A percentile compares a stretch with the other conserved stretches of the same genome.
Evolutionary conservation across 2,888 invertebrate genomes (phyloP).

Genomic region (Tenodera sinensis): DNA sequence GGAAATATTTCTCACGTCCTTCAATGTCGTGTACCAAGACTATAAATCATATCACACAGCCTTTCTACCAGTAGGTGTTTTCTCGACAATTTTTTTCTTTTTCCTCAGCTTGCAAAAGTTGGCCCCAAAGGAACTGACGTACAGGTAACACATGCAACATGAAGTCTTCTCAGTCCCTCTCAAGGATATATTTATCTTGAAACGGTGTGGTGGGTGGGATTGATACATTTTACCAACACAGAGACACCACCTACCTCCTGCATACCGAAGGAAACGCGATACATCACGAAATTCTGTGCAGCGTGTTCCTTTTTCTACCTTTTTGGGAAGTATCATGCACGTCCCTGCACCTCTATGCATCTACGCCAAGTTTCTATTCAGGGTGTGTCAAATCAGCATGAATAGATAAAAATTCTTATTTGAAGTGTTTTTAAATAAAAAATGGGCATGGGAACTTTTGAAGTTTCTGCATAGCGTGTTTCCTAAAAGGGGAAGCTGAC

Average conservation of each 20-base stretch:
- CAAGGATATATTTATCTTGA: slow-evolving; percentile 7
- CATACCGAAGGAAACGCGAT: neutral
- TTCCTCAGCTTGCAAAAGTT: neutral
- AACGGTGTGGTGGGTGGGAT: neutral
- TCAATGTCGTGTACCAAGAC: neutral
- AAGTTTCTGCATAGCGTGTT: too few species aligned
- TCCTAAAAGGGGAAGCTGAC: too few species aligned
- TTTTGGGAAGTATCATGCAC: neutral
- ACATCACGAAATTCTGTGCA: neutral
- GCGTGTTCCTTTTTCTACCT: neutral
- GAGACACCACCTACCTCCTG: neutral
- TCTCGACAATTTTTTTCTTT: neutral
- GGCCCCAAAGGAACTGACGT: slow-evolving; percentile 17
- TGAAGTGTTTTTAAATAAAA: too few species aligned
- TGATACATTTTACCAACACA: neutral
- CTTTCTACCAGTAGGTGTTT: neutral
- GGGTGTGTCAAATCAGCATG: too few species aligned
- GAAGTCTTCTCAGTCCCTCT: slow-evolving; percentile 1
- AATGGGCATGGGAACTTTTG: too few species aligned
- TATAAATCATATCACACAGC: neutral
- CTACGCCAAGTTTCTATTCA: too few species aligned
- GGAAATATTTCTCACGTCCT: neutral
- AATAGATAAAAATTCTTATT: too few species aligned
- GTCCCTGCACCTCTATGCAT: neutral
- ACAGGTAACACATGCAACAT: slow-evolving; percentile 22